Evolutionary conservation across 2,797 vertebrate species (phyloP).

Genomic region (Callimico goeldii): DNA sequence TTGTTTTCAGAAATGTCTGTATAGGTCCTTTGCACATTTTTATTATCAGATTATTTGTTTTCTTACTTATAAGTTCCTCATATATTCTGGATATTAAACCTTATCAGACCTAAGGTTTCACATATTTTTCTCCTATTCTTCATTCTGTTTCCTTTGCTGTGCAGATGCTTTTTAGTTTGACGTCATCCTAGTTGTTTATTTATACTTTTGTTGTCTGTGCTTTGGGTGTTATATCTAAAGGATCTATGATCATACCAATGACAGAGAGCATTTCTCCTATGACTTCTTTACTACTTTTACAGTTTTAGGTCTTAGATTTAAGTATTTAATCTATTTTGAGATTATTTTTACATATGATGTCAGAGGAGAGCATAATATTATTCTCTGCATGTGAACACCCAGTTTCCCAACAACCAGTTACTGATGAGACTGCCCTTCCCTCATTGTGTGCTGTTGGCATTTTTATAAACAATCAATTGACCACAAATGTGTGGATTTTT

Average conservation of each 20-base stretch:
- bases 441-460: not conserved
- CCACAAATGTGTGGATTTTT: not conserved
- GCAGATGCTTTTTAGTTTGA: not conserved
- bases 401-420: not conserved
- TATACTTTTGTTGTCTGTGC: not conserved
- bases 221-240: not conserved
- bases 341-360: not conserved
- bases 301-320: not conserved
- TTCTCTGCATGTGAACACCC: not conserved
- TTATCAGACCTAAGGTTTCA: not conserved
- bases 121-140: not conserved
- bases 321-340: not conserved
- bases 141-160: not conserved
- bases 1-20: not conserved
- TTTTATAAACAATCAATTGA: not conserved
- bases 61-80: not conserved
- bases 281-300: not conserved
- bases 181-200: not conserved
- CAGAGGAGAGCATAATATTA: not conserved
- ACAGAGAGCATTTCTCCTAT: not conserved
- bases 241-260: not conserved
- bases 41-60: not conserved
- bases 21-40: not conserved
- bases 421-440: not conserved
- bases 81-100: not conserved